Evolutionary conservation across 2,797 vertebrate genomes (phyloP), one percentile per base, ranked within the genome.

Genomic region (Gastrophryne carolinensis): DNA sequence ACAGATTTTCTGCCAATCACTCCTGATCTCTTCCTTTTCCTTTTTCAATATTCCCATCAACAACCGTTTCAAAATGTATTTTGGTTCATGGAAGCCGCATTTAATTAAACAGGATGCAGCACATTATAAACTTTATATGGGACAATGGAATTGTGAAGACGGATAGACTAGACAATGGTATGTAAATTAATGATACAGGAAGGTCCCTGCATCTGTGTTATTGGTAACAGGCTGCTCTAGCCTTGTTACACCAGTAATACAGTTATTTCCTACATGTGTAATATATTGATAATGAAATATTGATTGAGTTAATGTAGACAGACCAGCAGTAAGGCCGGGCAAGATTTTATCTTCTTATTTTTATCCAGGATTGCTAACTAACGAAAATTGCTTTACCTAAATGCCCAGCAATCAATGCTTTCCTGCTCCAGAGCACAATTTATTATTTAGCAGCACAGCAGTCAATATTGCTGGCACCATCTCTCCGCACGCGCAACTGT

Each of bases 321-420:
- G 61, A 41, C 41, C 44, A 13, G 41, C 15, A 37, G 73, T 32
- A 1, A 4, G 13, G 23, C 30, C 23, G 21, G 39, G 53, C 23
- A 29, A 8, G n/a, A 47, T 47, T 9, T 21, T 47, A 47, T 47
- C 27, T 44, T 52, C 66, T 50, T 21, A 47, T 30, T 52, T 30
- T n/a, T n/a, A n/a, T n/a, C 13, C 17, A 61, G 30, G 24, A 50
- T 27, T 61, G 44, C 64, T 71, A 68, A 57, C 52, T 52, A 65
- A 26, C 52, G 35, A 56, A 62, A 27, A 27, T 39, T 17, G 26
- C 57, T 41, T 62, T 61, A 23, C 54, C 23, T 62, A 23, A 68
- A 68, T 57, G 54, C 39, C 49, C 23, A 75, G 53, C 37, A 68
- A 75, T 75, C 73, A 75, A 75, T 75, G 47, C 50, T 61, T 67